Evolutionary conservation across 2,888 invertebrate species (phyloP), one percentile per base, ranked within the genome.

Genomic region (Pemphredon lugubris): DNA sequence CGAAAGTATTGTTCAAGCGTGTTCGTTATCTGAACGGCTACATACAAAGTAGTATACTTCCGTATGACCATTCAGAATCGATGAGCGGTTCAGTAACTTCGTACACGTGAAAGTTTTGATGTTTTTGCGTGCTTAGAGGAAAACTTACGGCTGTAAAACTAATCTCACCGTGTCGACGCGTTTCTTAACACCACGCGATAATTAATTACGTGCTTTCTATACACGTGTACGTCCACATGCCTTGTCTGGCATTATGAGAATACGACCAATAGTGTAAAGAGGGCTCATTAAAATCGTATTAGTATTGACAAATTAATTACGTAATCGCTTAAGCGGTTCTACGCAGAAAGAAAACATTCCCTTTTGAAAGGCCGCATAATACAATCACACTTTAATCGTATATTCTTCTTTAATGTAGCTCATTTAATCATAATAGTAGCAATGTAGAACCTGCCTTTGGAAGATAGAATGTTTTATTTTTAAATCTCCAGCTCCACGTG

Each of bases 341-440:
- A 59, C 40, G 48, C 21, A 58, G 37, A 40, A 26, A 45, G 42
- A 50, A 66, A 64, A 54, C 32, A 45, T 37, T 32, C 32, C 32
- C 60, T 39, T 66, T 53, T 65, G 48, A 73, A 67, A 47, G 21
- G n/a, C 55, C 50, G 23, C 44, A 44, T 37, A 32, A 21, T 37
- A 67, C 57, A 55, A 58, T 64, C 60, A 63, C 18, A 54, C 32
- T 40, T 42, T 55, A 65, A 75, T 70, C 61, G 70, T 45, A 64
- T 59, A 75, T 76, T 79, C 78, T 75, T 68, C 78, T 79, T 71
- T 75, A 68, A 78, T 79, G 70, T 67, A 75, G 53, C n/a, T 70
- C 65, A 61, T 72, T 78, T 71, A 64, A 65, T 69, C 72, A 16
- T 47, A 67, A 70, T 54, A 44, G 44, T 34, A 23, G 37, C 50